phyloP scores from a whole-genome alignment of 2,797 vertebrate species.

The Streptopelia turtur region DNA sequence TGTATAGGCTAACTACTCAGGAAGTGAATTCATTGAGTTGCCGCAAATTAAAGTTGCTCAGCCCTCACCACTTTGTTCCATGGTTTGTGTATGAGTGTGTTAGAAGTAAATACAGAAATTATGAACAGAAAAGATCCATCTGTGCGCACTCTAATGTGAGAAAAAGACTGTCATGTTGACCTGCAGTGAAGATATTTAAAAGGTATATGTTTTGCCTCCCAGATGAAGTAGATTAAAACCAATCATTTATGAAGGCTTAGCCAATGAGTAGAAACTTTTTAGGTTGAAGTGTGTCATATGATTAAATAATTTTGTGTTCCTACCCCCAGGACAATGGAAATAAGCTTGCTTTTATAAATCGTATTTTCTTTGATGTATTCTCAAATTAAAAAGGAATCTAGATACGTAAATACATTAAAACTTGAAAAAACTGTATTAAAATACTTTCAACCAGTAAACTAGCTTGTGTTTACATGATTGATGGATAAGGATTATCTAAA shows the following conservation, averaged over 20 bases:
- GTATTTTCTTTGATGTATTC: not conserved
- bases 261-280: not conserved
- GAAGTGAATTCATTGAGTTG: not conserved
- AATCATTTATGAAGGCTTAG: not conserved
- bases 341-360: not conserved
- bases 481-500: not conserved
- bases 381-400: not conserved
- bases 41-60: not conserved
- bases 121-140: not conserved
- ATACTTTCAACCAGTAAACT: not conserved
- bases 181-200: not conserved
- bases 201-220: not conserved
- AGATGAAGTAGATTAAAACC: not conserved
- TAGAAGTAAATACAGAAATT: not conserved
- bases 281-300: not conserved
- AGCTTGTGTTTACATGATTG: not conserved
- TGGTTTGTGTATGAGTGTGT: not conserved
- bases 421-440: not conserved
- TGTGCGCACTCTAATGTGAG: not conserved
- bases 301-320: not conserved
- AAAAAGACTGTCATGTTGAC: not conserved
- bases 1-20: not conserved
- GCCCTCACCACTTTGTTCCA: not conserved
- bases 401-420: not conserved
- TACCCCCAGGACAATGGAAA: not conserved